These are phyloP conservation scores for Megalonaias nervosa DNA, from an alignment of 1,140 invertebrate species.

Conservation along the genomic window DNA sequence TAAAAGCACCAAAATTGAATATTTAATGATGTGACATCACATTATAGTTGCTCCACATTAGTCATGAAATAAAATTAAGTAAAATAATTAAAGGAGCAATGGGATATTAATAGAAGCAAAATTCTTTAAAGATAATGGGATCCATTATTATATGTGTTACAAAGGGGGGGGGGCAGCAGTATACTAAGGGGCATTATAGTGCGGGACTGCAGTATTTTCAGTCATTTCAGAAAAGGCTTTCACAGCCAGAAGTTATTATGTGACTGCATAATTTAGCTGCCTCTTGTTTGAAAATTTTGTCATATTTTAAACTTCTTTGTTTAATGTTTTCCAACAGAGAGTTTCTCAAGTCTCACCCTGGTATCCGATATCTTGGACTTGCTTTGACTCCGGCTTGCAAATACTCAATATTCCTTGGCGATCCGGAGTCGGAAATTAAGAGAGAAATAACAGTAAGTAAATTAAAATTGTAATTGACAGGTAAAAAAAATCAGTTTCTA, in stretches of 20 bases:
- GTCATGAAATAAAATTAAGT: too few relatives aligned
- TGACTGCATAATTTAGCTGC: neutral
- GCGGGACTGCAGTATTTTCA: neutral
- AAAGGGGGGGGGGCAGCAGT: too few relatives aligned
- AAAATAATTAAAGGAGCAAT: too few relatives aligned
- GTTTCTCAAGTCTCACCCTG: slow-evolving; percentile 59
- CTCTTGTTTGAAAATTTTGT: slow-evolving; percentile 1
- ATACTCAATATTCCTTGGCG: slow-evolving; percentile 74
- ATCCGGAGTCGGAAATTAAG: slow-evolving; percentile 48
- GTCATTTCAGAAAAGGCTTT: neutral
- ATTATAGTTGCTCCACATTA: too few relatives aligned
- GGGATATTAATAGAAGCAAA: too few relatives aligned
- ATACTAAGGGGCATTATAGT: too few relatives aligned
- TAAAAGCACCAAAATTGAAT: too few relatives aligned
- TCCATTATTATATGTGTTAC: too few relatives aligned
- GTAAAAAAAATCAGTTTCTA: neutral
- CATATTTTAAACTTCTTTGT: slow-evolving; percentile 1
- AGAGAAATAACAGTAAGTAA: slow-evolving; percentile 61
- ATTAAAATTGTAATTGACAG: neutral
- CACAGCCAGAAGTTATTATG: neutral
- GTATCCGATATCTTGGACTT: slow-evolving; percentile 77
- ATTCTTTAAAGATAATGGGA: too few relatives aligned
- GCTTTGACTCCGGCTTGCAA: slow-evolving; percentile 78
- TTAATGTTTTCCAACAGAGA: slow-evolving; percentile 46
- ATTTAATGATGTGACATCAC: too few relatives aligned